Percentiles rank a stretch among this genome's conserved stretches.
Evolutionary conservation across 1,140 invertebrate genomes (phyloP).

Genomic region (Chionoecetes opilio): DNA sequence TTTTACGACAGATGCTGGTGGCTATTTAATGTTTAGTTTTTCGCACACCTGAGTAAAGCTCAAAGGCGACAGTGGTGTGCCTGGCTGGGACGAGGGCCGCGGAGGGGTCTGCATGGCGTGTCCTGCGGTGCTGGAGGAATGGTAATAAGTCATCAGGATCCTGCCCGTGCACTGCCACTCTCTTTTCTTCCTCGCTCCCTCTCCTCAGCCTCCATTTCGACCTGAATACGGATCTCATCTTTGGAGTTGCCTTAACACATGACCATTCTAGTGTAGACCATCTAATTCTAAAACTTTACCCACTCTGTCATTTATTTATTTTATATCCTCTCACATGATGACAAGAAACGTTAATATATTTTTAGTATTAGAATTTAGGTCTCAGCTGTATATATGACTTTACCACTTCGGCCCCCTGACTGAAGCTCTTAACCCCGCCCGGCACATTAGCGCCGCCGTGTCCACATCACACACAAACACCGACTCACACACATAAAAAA

Average conservation of each 20-base stretch:
- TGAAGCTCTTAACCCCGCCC: not conserved
- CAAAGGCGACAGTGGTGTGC: not conserved
- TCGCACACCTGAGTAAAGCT: not conserved
- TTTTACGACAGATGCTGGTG: not conserved
- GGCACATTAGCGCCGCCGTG: not conserved
- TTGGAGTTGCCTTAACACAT: not conserved
- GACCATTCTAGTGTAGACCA: not conserved
- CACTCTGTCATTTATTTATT: no score
- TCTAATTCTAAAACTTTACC: not conserved
- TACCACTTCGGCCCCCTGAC: not conserved
- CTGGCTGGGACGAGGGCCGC: not conserved
- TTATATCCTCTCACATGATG: not conserved
- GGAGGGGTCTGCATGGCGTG: slow-evolving; percentile 32
- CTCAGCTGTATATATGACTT: not conserved
- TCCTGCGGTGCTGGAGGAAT: not conserved
- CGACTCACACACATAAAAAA: slow-evolving; percentile 35
- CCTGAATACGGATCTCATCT: slow-evolving; percentile 12
- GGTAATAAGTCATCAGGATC: slow-evolving; percentile 28
- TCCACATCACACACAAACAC: slow-evolving; percentile 48
- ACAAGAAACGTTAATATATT: not conserved
- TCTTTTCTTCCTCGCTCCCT: not conserved
- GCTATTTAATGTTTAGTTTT: not conserved
- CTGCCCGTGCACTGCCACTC: slow-evolving; percentile 36
- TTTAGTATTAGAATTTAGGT: not conserved
- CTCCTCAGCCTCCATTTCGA: not conserved